phyloP scores from a whole-genome alignment of 2,888 invertebrate species.

The Megastigmus dorsalis region DNA sequence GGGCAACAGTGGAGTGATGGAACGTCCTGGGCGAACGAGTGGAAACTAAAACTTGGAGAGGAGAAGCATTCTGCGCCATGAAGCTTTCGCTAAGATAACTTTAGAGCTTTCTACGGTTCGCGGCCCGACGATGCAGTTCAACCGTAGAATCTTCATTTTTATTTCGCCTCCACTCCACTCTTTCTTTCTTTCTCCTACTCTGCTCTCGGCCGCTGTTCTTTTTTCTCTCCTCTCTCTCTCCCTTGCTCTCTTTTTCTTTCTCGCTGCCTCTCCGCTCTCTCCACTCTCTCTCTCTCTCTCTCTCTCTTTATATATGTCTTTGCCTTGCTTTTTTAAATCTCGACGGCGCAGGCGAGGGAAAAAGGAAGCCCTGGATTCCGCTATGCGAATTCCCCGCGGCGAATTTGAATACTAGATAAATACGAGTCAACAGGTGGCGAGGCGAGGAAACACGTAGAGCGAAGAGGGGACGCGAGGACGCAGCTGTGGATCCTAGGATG shows the following conservation, averaged over 20 bases:
- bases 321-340: background rate
- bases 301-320: background rate
- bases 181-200: background rate
- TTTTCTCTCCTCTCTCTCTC: background rate
- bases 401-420: constrained; percentile 52
- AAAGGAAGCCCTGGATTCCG: constrained; percentile 23
- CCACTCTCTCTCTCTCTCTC: background rate
- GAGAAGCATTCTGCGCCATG: background rate
- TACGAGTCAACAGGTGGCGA: constrained; percentile 50
- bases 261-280: too few relatives aligned
- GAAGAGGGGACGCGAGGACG: background rate
- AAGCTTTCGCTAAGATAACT: background rate
- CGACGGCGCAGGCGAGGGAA: constrained; percentile 1
- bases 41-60: background rate
- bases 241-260: background rate
- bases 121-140: background rate
- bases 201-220: background rate
- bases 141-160: constrained; percentile 8
- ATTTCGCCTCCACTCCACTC: background rate
- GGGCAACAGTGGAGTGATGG: too few relatives aligned
- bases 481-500: too few relatives aligned
- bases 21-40: too few relatives aligned
- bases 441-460: background rate
- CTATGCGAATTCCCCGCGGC: constrained; percentile 39
- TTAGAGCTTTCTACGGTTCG: background rate